phyloP scores from a whole-genome alignment of 1,140 invertebrate species.

The Hyles euphorbiae region DNA sequence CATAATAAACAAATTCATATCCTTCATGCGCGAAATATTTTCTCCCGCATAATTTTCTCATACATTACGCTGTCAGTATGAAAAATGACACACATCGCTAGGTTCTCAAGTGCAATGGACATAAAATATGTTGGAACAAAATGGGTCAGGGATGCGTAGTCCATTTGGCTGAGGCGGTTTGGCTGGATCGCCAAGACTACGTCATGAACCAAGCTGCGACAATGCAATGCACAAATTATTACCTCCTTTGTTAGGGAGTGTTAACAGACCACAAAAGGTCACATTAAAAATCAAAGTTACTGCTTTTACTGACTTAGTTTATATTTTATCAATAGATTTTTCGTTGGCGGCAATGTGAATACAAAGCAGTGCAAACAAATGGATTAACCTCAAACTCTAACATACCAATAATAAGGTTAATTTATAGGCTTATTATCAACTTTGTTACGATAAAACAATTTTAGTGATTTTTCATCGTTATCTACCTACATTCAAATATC shows the following conservation, averaged over 20 bases:
- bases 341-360: too few species aligned
- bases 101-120: background rate
- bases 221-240: constrained; percentile 17
- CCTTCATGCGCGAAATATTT: background rate
- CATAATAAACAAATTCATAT: background rate
- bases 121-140: constrained; percentile 15
- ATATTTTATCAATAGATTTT: too few species aligned
- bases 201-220: constrained; percentile 9
- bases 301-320: too few species aligned
- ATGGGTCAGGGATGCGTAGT: constrained; percentile 37
- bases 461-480: too few species aligned
- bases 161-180: constrained; percentile 35
- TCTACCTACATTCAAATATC: too few species aligned
- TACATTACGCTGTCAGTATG: background rate
- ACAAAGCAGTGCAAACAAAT: too few species aligned
- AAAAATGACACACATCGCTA: too few species aligned
- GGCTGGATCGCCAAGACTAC: constrained; percentile 26
- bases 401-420: too few species aligned
- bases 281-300: too few species aligned
- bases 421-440: too few species aligned
- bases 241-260: constrained; percentile 20
- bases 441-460: too few species aligned
- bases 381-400: too few species aligned
- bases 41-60: background rate
- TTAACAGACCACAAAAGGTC: background rate